Percentiles rank a stretch among this genome's conserved stretches.
Evolutionary conservation across 92 coral and sea anemone species (phyloP).

Genomic region (Pocillopora meandrina): DNA sequence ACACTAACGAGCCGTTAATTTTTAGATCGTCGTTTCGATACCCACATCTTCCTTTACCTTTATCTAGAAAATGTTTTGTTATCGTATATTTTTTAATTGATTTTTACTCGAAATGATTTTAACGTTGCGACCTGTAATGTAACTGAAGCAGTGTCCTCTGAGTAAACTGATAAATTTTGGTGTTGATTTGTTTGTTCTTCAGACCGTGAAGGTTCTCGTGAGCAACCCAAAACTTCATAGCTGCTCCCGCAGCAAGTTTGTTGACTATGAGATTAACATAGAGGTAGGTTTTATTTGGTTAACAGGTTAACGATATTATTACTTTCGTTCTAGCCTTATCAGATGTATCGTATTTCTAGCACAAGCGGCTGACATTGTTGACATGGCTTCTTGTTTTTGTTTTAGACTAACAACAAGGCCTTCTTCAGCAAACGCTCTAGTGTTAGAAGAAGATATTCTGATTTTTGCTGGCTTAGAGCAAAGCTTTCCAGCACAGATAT

Average conservation of each 20-base stretch:
- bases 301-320: background rate
- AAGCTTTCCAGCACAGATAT: slow-evolving; percentile 82
- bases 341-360: background rate
- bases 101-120: background rate
- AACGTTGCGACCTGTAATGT: background rate
- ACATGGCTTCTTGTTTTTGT: background rate
- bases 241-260: slow-evolving; percentile 74
- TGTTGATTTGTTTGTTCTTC: background rate
- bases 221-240: slow-evolving; percentile 71
- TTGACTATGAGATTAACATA: slow-evolving; percentile 84
- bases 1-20: too few species aligned
- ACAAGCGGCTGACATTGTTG: background rate
- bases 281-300: slow-evolving; percentile 62
- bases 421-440: slow-evolving; percentile 81
- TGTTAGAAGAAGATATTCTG: slow-evolving; percentile 90
- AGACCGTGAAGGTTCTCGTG: slow-evolving; percentile 72
- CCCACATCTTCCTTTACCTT: background rate
- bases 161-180: background rate
- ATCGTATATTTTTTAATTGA: background rate
- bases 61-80: background rate
- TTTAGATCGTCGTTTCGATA: background rate
- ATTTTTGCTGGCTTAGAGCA: slow-evolving; percentile 87
- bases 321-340: background rate
- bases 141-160: background rate
- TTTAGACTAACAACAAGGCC: slow-evolving; percentile 85